Conservation (phyloP, 2,888 invertebrate genomes). For the Anthoptus insignis region DNA sequence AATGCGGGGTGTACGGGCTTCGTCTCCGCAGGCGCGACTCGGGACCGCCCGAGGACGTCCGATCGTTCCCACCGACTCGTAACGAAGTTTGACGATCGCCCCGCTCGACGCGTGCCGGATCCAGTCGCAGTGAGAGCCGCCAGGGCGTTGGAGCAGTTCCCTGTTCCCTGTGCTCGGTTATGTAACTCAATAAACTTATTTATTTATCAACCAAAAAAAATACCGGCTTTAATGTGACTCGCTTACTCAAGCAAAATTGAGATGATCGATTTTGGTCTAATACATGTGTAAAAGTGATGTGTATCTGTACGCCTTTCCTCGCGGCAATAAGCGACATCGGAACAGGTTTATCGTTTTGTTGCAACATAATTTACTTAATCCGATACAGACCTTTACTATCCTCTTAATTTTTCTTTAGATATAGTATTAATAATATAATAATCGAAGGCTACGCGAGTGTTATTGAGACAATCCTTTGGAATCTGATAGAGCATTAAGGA, state of each 20-base stretch:
- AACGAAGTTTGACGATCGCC: conserved; percentile 85
- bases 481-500: conserved; percentile 4
- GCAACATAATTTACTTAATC: conserved; percentile 54
- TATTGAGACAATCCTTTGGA: conserved; percentile 54
- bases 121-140: conserved; percentile 84
- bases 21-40: conserved; percentile 83
- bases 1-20: conserved; percentile 70
- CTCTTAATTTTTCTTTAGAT: too few species aligned
- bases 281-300: conserved; percentile 76
- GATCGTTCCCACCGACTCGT: conserved; percentile 82
- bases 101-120: conserved; percentile 80
- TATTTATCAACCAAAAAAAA: conserved; percentile 79
- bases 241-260: conserved; percentile 25
- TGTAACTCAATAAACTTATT: conserved; percentile 85
- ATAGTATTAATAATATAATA: neutral
- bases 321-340: conserved; percentile 71
- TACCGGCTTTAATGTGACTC: conserved; percentile 36
- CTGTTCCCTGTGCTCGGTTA: conserved; percentile 77
- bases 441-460: conserved; percentile 43
- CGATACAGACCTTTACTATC: conserved; percentile 20
- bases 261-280: conserved; percentile 34
- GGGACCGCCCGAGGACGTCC: conserved; percentile 79
- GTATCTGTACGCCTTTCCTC: conserved; percentile 72
- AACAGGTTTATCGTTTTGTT: conserved; percentile 77
- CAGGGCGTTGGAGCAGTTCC: conserved; percentile 81